Evolutionary conservation across 2,888 invertebrate species (phyloP), one percentile per base, ranked within the genome.

Genomic region (Trissolcus japonicus): DNA sequence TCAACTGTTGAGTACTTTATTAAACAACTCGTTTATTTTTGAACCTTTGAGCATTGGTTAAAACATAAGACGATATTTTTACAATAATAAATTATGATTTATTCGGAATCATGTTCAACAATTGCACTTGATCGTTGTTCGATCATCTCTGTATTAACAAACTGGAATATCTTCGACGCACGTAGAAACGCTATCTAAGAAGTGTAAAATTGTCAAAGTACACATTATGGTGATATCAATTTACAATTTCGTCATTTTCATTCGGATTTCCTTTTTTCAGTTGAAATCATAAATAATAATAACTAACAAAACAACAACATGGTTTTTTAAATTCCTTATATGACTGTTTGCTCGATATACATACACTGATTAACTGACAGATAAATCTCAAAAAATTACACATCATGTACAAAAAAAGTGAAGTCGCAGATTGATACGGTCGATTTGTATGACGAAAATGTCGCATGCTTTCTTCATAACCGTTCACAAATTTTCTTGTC

Each of bases 1-100:
- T 43, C 14, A 54, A 21, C 40, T 43, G n/a, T 50, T 66, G 55
- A 21, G 14, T 19, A 41, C 17, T 41, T 54, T 14, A 55, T n/a
- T 13, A 54, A 53, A 2, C 35, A 62, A 6, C 19, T 51, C 19
- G 1, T 17, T 53, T 21, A 6, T 4, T 16, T 21, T 13, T 66
- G 0, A 4, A 19, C 11, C 21, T 0, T 17, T 11, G 14, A 51
- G 16, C 16, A 46, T 25, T 4, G 19, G 11, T 51, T 51, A 17
- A 57, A 57, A 14, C n/a, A 57, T 6, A 41, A 59, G 14, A 17
- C 2, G 51, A 11, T 13, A 50, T 29, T 57, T 29, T 66, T 76
- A 76, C 21, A 76, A 76, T 86, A 88, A 89, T 88, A 88, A 89
- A 88, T 88, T 88, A 87, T 83, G 84, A 84, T 88, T 87, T 87